Evolutionary conservation across 1,140 invertebrate species (phyloP), one percentile per base, ranked within the genome.

Genomic region (Trinorchestia longiramus): DNA sequence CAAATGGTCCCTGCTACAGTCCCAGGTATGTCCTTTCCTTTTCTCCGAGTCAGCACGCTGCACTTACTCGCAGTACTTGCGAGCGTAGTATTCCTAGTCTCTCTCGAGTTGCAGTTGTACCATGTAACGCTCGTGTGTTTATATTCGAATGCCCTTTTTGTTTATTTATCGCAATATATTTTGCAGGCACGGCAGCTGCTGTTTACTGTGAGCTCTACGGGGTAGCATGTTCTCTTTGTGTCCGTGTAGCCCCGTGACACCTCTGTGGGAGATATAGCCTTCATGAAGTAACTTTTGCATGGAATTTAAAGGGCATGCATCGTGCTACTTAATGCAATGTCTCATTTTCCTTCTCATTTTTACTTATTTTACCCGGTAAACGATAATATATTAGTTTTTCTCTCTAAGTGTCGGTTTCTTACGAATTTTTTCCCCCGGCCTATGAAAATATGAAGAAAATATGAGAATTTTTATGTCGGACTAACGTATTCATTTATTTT

Each of bases 61-160:
- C 96, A 95, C 96, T 96, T 96, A 41, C 41, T 44, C 41, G 41
- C 95, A 45, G 94, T n/a, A 91, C 62, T 77, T 77, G 8, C 11
- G 15, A 23, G 28, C 28, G 28, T 77, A 77, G 62, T 77, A 19
- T 3, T 77, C 36, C 62, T 77, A 15, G 28, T 19, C 62, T 11
- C 19, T 53, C 36, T 77, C 8, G 62, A 77, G 62, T 77, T 77
- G 62, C 62, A 3, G 62, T 36, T 23, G 62, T 77, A 77, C 15
- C 62, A 36, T 77, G 62, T 11, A 77, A 77, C 28, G 11, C 28
- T 77, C 11, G 1, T 77, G 62, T 77, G 62, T 1, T 15, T 23
- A 77, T 77, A 36, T 11, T 1, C 28, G 1, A 3, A 19, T 77
- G 11, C 36, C 15, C 28, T 19, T 77, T 15, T 77, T 15, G 62